Evolutionary conservation across 1,140 invertebrate genomes (phyloP), one percentile per base, ranked within the genome.

Genomic region (Elysia chlorotica): DNA sequence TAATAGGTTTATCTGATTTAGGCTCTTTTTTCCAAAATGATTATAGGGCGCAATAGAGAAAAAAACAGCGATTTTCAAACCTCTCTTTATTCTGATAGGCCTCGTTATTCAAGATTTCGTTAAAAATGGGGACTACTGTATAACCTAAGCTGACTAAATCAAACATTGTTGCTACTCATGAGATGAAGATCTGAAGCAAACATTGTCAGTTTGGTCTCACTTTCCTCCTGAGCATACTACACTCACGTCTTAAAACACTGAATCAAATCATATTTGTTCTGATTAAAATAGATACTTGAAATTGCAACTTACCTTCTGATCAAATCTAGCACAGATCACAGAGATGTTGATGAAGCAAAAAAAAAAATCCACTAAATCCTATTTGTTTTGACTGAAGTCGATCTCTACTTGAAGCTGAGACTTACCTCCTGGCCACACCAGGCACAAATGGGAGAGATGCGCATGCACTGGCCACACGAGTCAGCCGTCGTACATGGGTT

Each of bases 381-480:
- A 23, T 31, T 63, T 36, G 48, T 31, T 31, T 25, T 14, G 2
- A 41, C 30, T 1, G 0, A 14, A 17, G 35, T 41, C 14, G n/a
- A 38, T 48, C 25, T 21, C 10, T 19, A 21, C 25, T 14, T 54
- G 6, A 10, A 59, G 5, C 10, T 23, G 30, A 19, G 21, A 72
- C 91, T 90, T 88, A 93, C 92, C 21, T 92, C 91, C 77, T 93
- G 90, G 68, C 91, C 91, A 88, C 96, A 98, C 96, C 96, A 99
- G 23, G 93, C 94, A 88, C 96, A 98, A 69, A 92, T 91, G 2
- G 92, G 92, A 17, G 83, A 84, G 35, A 94, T 96, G 78, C 94
- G 92, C 79, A 98, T 94, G 88, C 96, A 99, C 71, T 94, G 93
- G 71, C 93, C 92, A 87, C 96, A 99, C 0, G 91, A 95, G 76